Base-by-base conservation (phyloP, 2,888 invertebrate genomes). In the Trichopoda pennipes region DNA sequence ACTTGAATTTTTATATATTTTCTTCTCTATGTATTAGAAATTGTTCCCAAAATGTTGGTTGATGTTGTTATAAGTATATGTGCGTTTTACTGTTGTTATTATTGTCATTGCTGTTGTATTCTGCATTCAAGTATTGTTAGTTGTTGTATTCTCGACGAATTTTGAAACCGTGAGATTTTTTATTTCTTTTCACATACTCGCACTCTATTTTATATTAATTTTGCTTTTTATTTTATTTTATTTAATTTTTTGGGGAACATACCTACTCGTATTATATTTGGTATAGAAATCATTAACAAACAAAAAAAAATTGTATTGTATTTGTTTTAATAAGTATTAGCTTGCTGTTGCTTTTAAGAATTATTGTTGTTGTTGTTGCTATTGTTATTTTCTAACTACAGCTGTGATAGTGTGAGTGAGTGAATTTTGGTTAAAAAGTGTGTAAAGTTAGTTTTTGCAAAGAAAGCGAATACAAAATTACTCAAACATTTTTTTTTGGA, bases 121-220 rank as follows among this genome's bases (percentile, higher is more conserved):
- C 56, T 81, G 81, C 81, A 77, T 78, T 72, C 32, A 73, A 64
- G 63, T 28, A 6, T 68, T 61, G n/a, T 19, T 21, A 73, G 63
- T 73, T 77, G 72, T 74, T 77, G 77, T 72, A 53, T 66, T 77
- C 66, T 81, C 55, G 73, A 61, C 68, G 73, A 69, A 74, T 76
- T 76, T 73, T 66, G 74, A 77, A 81, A 77, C 81, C 77, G 77
- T 81, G 81, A 81, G 81, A 77, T 77, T 58, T n/a, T n/a, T n/a
- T 73, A 53, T 77, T 77, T 38, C 38, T 61, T 63, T 77, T 68
- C 35, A 23, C 64, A 53, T 70, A 60, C 56, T 63, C 74, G n/a
- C 64, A 80, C 63, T 64, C 47, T 60, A 79, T 58, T 75, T 63
- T 44, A 42, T 44, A 55, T 44, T 42, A 10, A 55, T 47, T 60